Evolutionary conservation across 2,797 vertebrate species (phyloP), one percentile per base, ranked within the genome.

Genomic region (Gymnopithys bicolor): DNA sequence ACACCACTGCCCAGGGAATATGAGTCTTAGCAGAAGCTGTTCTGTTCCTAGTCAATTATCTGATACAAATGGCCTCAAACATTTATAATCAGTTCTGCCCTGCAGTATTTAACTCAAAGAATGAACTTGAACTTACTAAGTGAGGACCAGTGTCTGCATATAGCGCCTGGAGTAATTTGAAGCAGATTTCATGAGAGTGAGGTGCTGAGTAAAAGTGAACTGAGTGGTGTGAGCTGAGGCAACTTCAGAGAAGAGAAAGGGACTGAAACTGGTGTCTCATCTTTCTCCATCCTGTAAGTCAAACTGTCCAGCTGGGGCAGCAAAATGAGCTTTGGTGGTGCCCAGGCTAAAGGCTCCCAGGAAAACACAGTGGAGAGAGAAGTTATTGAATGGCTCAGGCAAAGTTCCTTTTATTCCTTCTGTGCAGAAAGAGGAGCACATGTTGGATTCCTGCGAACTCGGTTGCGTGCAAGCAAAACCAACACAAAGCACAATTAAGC

Each of bases 361-460:
- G 59, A 58, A 90, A 74, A 76, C 22, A 22, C 1, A 9, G 80
- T 27, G 63, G 64, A 68, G 62, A 71, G 28, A 76, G 46, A 60
- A 32, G 28, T 4, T 66, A 27, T 24, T 84, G 52, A 86, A 49
- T 30, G 64, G 45, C 33, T 90, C 23, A 56, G 59, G 33, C n/a
- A 87, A 77, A 90, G 52, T 89, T 89, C 71, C 49, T 68, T 19
- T 91, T 71, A 62, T 64, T 87, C 58, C 28, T 89, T 78, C 59
- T 79, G 39, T 75, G 58, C 32, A 53, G 73, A 91, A 81, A 64
- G 33, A 77, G 77, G 32, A 94, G 52, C 49, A 68, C 22, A 7
- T 41, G 43, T 86, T 93, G 82, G 53, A 46, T 93, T 95, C 74
- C 67, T 87, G 19, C 25, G 78, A 78, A 75, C 37, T 91, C 70